These are phyloP conservation scores for Periparus ater DNA, from an alignment of 2,797 vertebrate genomes.

Conservation along the genomic window DNA sequence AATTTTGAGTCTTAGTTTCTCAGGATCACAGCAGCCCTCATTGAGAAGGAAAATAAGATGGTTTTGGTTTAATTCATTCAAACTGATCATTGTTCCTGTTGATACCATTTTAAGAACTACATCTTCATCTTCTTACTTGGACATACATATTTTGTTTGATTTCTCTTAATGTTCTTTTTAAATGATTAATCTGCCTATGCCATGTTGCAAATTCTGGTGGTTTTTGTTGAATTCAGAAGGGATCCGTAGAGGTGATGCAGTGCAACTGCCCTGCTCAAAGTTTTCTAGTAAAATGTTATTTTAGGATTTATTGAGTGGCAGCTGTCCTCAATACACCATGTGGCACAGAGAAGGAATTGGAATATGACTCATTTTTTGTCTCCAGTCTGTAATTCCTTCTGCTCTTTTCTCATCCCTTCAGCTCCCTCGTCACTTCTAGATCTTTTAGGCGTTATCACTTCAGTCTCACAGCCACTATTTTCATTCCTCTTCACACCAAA, in stretches of 20 bases:
- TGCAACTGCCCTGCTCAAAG: neutral
- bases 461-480: neutral
- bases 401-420: neutral
- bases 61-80: neutral
- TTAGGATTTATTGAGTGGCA: neutral
- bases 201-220: neutral
- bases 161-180: neutral
- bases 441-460: neutral
- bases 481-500: neutral
- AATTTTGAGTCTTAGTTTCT: neutral
- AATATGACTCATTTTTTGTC: neutral
- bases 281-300: neutral
- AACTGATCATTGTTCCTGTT: fast-evolving
- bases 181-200: neutral
- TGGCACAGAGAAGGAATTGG: neutral
- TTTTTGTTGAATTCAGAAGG: neutral
- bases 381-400: neutral
- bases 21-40: neutral
- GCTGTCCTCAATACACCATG: neutral
- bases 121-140: neutral
- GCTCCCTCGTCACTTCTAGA: neutral
- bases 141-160: neutral
- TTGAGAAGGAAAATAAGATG: neutral
- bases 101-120: neutral
- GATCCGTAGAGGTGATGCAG: neutral